Conservation (phyloP, 2,888 invertebrate genomes). For the Hymenopus coronatus region DNA sequence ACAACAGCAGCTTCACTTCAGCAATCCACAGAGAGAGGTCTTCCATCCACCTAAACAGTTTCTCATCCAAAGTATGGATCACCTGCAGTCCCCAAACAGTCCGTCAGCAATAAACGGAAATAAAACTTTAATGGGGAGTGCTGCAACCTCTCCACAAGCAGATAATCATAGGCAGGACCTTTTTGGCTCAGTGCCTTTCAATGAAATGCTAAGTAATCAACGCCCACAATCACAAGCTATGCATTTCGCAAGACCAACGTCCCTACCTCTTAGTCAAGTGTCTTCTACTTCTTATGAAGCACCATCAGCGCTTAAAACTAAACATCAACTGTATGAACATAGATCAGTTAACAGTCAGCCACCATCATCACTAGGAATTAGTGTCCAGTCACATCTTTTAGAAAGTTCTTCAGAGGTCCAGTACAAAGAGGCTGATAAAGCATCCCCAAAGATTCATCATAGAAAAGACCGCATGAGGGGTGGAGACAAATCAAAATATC, state of each 20-base stretch:
- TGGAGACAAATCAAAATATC: constrained; percentile 51
- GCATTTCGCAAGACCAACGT: constrained; percentile 19
- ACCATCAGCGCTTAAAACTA: not conserved
- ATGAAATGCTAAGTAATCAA: constrained; percentile 11
- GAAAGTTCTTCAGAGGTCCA: not conserved
- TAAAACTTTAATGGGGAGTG: not conserved
- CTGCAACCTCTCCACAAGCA: not conserved
- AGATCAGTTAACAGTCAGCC: not conserved
- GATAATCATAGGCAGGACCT: constrained; percentile 34
- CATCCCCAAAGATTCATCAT: constrained; percentile 23
- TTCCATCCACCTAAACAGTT: not conserved
- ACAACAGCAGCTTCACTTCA: not conserved
- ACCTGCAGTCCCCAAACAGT: not conserved
- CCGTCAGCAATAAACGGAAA: not conserved
- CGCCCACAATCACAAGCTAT: not conserved
- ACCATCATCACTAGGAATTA: not conserved
- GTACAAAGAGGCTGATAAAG: not conserved
- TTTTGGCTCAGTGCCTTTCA: constrained; percentile 41
- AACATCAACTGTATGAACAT: not conserved
- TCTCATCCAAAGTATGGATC: not conserved
- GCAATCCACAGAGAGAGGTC: not conserved
- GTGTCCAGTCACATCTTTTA: not conserved
- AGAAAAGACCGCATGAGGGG: constrained; percentile 41
- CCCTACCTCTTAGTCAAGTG: constrained; percentile 13
- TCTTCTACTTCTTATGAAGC: not conserved